A percentile compares a stretch with the other conserved stretches of the same genome.
phyloP scores from a whole-genome alignment of 2,888 invertebrate genomes.

The Macropis europaea region DNA sequence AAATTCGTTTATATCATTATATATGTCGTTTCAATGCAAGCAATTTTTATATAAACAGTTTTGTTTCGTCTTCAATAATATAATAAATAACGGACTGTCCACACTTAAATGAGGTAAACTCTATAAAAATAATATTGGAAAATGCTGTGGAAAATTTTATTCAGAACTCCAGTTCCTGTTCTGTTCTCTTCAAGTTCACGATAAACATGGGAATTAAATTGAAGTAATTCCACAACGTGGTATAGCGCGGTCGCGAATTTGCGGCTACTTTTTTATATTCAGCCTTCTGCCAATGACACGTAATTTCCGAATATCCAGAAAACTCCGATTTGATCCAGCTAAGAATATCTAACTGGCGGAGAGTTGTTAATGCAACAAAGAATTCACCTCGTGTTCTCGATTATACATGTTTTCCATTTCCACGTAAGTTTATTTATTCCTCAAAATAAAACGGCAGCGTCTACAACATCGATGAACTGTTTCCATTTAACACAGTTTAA shows the following conservation, averaged over 20 bases:
- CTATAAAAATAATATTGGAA: background rate
- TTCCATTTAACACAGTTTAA: background rate
- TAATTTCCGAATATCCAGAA: conserved; percentile 54
- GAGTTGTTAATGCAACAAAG: conserved; percentile 26
- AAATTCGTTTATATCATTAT: too few species aligned
- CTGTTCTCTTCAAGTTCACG: conserved; percentile 2
- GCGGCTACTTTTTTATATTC: conserved; percentile 29
- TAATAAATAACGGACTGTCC: too few species aligned
- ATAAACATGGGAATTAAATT: conserved; percentile 45
- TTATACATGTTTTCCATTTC: conserved; percentile 5
- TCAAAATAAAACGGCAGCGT: background rate
- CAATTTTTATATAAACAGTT: too few species aligned
- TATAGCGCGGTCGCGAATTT: background rate
- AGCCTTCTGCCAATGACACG: conserved; percentile 56
- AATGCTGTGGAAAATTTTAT: conserved; percentile 12
- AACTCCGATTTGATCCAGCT: conserved; percentile 35
- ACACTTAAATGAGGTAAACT: background rate
- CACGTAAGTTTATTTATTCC: background rate
- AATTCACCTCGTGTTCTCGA: background rate
- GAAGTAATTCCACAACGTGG: conserved; percentile 6
- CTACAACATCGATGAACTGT: background rate
- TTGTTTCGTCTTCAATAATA: too few species aligned
- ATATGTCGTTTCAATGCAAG: too few species aligned
- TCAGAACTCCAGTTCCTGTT: conserved; percentile 21
- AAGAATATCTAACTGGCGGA: conserved; percentile 14